Evolutionary conservation across 2,888 invertebrate genomes (phyloP), one percentile per base, ranked within the genome.

Genomic region (Odontothrips loti): DNA sequence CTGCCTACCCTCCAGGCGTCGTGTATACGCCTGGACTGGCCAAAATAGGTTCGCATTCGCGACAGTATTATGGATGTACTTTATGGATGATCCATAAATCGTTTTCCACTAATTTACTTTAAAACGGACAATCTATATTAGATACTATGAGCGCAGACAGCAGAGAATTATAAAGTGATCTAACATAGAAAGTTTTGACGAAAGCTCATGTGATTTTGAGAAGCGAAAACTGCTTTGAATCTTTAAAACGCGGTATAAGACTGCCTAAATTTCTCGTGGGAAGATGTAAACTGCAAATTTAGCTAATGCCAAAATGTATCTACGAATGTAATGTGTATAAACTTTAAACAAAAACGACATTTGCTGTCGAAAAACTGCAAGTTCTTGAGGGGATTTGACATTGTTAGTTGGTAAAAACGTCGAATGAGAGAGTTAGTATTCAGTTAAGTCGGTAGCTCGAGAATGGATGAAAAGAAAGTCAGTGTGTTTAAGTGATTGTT

Each of bases 291-390:
- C 17, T 20, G 15, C 20, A 58, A 58, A 58, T 58, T 58, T 17
- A 20, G 58, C 17, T 58, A 6, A 58, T 6, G 1, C 20, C 17
- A 58, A 15, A 58, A 9, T 58, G 12, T 58, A 58, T 20, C 17
- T 20, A 58, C 20, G 20, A 58, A 58, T 11, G 8, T 10, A 75
- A 75, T 27, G 23, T 23, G 23, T 75, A 27, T 27, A 75, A 75
- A 10, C 23, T 10, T 23, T 9, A 27, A 75, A 23, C 9, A 27
- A 23, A 75, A 75, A 75, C 68, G 68, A 75, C 68, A 23, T 75
- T 43, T 75, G 68, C 68, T 75, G 68, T 75, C 68, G 68, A 75
- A 75, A 43, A 75, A 75, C 68, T 75, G 68, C 68, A 75, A 75
- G 68, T 75, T 75, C 68, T 75, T 75, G 68, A 75, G 68, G 68